A percentile compares a stretch with the other conserved stretches of the same genome.
Conservation (phyloP, 2,888 invertebrate genomes). For the Callinectes sapidus region DNA sequence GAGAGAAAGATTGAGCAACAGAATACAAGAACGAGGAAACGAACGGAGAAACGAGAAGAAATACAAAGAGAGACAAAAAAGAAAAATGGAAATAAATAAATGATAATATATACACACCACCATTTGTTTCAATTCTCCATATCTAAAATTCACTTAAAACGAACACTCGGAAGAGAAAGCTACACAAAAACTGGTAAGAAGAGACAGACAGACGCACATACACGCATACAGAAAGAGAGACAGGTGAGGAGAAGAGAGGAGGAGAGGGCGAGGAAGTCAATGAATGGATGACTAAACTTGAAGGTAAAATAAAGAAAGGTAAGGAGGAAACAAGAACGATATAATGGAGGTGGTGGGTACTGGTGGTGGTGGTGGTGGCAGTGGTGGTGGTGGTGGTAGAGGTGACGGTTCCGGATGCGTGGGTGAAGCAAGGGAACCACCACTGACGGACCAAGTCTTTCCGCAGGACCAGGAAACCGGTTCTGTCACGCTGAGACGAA, state of each 20-base stretch:
- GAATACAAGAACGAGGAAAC: background rate
- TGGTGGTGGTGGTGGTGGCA: background rate
- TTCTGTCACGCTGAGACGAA: background rate
- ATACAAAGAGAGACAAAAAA: background rate
- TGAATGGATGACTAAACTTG: background rate
- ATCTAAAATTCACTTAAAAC: background rate
- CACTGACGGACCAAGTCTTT: background rate
- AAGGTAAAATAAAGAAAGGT: background rate
- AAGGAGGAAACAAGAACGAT: background rate
- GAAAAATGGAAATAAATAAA: background rate
- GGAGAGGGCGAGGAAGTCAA: background rate
- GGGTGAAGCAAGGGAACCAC: background rate
- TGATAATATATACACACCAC: background rate
- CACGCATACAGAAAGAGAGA: background rate
- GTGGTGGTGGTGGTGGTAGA: conserved; percentile 22
- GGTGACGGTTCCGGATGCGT: background rate
- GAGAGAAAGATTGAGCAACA: background rate
- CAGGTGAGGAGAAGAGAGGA: background rate
- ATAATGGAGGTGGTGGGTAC: background rate
- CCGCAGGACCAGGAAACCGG: background rate
- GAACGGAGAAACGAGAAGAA: background rate
- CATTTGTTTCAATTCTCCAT: background rate
- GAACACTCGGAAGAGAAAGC: background rate
- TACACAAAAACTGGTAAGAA: background rate
- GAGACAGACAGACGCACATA: background rate